Evolutionary conservation across 2,797 vertebrate genomes (phyloP).

Genomic region (Eurystomus glaucurus): DNA sequence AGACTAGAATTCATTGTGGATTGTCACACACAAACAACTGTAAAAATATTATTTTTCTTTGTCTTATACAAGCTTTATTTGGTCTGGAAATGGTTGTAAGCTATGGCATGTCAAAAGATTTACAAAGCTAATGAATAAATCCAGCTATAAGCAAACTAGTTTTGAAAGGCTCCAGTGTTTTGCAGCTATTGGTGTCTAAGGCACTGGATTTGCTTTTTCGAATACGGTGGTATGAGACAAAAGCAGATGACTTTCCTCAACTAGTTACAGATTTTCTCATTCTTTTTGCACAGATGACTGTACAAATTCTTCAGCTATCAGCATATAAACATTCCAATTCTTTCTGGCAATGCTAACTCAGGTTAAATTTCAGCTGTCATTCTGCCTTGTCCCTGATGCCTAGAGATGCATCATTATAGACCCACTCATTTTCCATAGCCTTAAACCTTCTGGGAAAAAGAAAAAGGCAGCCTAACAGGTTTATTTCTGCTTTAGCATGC

Average conservation of each 20-base stretch:
- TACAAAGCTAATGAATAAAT: slow-evolving; percentile 40
- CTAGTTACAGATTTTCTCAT: slow-evolving; percentile 5
- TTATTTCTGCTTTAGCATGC: not conserved
- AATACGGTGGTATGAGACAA: not conserved
- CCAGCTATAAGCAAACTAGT: not conserved
- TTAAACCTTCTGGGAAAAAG: not conserved
- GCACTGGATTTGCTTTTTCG: slow-evolving; percentile 27
- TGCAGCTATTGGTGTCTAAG: not conserved
- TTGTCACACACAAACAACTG: not conserved
- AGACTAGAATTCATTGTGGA: not conserved
- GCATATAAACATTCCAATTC: slow-evolving; percentile 6
- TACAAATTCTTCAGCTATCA: slow-evolving; percentile 22
- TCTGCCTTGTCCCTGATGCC: not conserved
- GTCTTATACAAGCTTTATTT: not conserved
- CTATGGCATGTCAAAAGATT: not conserved
- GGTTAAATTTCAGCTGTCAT: slow-evolving; percentile 22
- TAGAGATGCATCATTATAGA: not conserved
- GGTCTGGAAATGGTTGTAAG: not conserved
- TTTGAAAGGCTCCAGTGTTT: slow-evolving; percentile 24
- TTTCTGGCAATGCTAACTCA: not conserved
- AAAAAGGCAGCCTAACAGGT: not conserved
- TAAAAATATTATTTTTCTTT: slow-evolving; percentile 9
- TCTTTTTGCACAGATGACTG: not conserved
- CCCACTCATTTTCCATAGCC: not conserved
- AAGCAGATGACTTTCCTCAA: slow-evolving; percentile 17